Evolutionary conservation across 2,113 vertebrate genomes (phyloP).

Genomic region (Baryphthengus martii): DNA sequence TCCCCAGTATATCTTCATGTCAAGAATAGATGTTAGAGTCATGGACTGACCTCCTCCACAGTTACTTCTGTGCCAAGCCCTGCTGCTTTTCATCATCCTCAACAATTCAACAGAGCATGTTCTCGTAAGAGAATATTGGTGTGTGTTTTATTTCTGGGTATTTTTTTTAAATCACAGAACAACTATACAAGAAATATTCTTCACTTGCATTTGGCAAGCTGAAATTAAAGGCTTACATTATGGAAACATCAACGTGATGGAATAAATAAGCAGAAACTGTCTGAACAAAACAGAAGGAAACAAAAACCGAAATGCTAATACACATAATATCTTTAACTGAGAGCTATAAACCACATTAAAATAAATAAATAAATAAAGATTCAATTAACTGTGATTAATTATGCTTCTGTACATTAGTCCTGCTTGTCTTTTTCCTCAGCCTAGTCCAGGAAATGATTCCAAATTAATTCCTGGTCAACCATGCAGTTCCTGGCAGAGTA

Average conservation of each 20-base stretch:
- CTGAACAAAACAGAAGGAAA: conserved; percentile 1
- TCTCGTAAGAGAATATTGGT: neutral
- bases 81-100: neutral
- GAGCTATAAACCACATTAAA: neutral
- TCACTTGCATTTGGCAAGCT: neutral
- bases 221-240: neutral
- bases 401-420: neutral
- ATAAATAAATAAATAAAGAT: conserved; percentile 40
- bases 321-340: neutral
- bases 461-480: conserved; percentile 39
- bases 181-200: neutral
- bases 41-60: neutral
- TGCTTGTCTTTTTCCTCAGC: conserved; percentile 31
- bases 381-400: conserved; percentile 50
- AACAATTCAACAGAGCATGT: neutral
- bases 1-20: neutral
- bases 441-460: conserved; percentile 29
- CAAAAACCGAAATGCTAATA: neutral
- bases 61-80: neutral
- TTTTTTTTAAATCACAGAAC: neutral
- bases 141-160: neutral
- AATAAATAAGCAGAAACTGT: neutral
- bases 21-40: neutral
- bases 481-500: neutral
- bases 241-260: neutral